Evolutionary conservation across 2,888 invertebrate genomes (phyloP).

Genomic region (Drosophila setosimentum): DNA sequence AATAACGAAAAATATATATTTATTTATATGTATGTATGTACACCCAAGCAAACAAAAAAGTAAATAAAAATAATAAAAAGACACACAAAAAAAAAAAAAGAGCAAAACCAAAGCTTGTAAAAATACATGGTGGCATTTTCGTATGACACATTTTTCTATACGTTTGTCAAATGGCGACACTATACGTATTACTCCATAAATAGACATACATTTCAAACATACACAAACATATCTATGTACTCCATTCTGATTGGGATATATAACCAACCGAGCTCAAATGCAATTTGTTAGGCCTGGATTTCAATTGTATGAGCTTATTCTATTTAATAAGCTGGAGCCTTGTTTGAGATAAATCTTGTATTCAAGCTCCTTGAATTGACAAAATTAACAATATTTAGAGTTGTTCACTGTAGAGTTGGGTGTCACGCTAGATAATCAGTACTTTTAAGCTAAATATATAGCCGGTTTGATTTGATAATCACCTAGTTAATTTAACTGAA

Average conservation of each 20-base stretch:
- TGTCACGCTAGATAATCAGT: background rate
- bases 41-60: background rate
- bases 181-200: background rate
- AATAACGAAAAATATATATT: conserved; percentile 8
- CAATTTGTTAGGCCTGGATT: background rate
- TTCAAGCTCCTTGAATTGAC: background rate
- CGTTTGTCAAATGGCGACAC: background rate
- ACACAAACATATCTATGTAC: background rate
- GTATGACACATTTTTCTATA: background rate
- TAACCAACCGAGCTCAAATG: background rate
- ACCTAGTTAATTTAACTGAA: background rate
- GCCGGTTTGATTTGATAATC: too few species aligned
- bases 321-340: background rate
- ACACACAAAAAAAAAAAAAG: background rate
- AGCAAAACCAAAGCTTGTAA: conserved; percentile 4
- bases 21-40: background rate
- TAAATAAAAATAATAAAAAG: background rate
- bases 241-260: background rate
- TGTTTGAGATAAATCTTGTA: background rate
- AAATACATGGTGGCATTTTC: background rate
- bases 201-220: background rate
- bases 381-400: background rate
- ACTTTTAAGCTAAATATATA: background rate
- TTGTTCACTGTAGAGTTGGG: background rate
- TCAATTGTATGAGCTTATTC: background rate